Evolutionary conservation across 2,888 invertebrate species (phyloP).

Genomic region (Amorpha juglandis): DNA sequence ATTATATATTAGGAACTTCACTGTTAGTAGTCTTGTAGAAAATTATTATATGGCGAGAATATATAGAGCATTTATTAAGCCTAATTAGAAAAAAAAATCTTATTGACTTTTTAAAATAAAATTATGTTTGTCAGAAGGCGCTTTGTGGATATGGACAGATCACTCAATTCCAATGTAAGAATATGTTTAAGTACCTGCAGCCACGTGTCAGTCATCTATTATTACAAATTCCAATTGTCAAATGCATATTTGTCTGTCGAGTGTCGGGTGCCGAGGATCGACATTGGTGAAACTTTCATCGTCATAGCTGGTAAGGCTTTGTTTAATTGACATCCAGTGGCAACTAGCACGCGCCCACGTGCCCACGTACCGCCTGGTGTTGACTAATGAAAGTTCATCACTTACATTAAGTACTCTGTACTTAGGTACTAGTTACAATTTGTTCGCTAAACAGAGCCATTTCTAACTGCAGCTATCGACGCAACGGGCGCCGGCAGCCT

Average conservation of each 20-base stretch:
- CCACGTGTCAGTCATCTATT: conserved; percentile 54
- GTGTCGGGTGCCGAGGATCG: conserved; percentile 34
- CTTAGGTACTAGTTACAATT: conserved; percentile 56
- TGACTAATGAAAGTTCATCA: conserved; percentile 67
- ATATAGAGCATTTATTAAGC: conserved; percentile 6
- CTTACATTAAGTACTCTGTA: conserved; percentile 70
- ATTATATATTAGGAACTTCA: conserved; percentile 77
- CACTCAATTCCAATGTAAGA: conserved; percentile 68
- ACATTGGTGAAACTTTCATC: conserved; percentile 58
- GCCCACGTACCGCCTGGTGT: conserved; percentile 45
- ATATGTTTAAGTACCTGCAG: conserved; percentile 65
- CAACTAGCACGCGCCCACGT: conserved; percentile 48
- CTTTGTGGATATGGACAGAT: conserved; percentile 59
- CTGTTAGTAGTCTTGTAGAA: conserved; percentile 21
- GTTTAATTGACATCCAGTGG: conserved; percentile 77
- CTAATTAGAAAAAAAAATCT: conserved; percentile 1
- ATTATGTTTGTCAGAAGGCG: conserved; percentile 46
- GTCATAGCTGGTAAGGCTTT: conserved; percentile 72
- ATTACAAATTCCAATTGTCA: conserved; percentile 67
- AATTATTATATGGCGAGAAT: conserved; percentile 16
- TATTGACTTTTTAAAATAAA: neutral
- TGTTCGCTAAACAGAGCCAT: conserved; percentile 33
- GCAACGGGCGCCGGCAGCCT: conserved; percentile 20
- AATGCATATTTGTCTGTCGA: conserved; percentile 53
- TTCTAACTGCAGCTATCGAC: conserved; percentile 26